Evolutionary conservation across 2,797 vertebrate species (phyloP).

Genomic region (Hypotaenidia okinawae): DNA sequence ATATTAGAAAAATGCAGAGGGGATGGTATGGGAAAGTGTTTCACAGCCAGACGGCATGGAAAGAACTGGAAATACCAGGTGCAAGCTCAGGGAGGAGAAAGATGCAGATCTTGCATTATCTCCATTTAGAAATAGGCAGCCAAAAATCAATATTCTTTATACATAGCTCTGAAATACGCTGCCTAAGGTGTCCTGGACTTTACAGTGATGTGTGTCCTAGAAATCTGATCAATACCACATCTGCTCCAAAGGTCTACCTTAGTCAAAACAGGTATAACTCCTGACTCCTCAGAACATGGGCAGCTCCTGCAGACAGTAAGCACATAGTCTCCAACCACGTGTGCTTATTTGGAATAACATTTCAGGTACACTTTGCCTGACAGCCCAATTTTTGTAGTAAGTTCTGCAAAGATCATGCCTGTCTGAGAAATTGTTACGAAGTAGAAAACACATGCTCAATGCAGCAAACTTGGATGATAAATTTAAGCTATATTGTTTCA

Average conservation of each 20-base stretch:
- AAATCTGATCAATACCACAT: conserved; percentile 57
- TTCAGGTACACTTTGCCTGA: background rate
- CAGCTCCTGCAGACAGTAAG: background rate
- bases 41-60: background rate
- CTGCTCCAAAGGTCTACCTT: conserved; percentile 13
- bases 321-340: background rate
- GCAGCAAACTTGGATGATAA: background rate
- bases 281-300: background rate
- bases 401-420: background rate
- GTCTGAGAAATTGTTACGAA: background rate
- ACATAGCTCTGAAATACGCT: conserved; percentile 52
- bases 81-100: conserved; percentile 35
- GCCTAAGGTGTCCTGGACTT: conserved; percentile 51
- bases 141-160: conserved; percentile 63
- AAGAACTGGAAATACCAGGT: conserved; percentile 35
- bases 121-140: conserved; percentile 32
- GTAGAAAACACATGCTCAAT: background rate
- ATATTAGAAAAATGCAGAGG: background rate
- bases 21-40: background rate
- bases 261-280: background rate
- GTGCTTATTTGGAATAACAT: conserved; percentile 18
- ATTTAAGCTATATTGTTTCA: background rate
- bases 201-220: conserved; percentile 24
- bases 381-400: background rate
- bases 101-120: conserved; percentile 46